phyloP scores from a whole-genome alignment of 2,888 invertebrate genomes.

The Melieria picta region DNA sequence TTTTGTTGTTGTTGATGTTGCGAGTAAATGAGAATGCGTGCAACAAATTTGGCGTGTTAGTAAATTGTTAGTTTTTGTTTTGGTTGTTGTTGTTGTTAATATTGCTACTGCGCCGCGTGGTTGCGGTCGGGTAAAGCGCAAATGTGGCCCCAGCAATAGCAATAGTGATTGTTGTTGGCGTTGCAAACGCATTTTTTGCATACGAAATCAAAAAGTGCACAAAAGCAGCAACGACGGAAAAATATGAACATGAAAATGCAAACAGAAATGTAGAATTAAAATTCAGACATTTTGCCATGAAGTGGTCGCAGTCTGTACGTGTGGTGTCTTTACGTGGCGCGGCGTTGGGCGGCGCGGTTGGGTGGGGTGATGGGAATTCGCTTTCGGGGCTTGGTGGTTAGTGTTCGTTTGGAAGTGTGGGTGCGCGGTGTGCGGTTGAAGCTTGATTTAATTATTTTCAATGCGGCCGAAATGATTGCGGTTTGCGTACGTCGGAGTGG shows the following conservation, averaged over 20 bases:
- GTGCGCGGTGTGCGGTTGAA: too few species aligned
- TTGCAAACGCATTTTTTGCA: background rate
- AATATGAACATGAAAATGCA: background rate
- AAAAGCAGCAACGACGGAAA: background rate
- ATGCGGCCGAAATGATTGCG: too few species aligned
- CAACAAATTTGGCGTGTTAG: background rate
- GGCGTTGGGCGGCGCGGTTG: too few species aligned
- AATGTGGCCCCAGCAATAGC: background rate
- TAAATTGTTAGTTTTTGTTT: background rate
- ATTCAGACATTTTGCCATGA: background rate
- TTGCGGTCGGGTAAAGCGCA: background rate
- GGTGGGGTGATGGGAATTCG: too few species aligned
- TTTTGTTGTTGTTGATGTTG: slow-evolving; percentile 31
- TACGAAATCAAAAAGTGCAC: background rate
- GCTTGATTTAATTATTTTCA: too few species aligned
- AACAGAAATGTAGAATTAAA: background rate
- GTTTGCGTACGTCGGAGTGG: too few species aligned
- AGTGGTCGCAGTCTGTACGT: background rate
- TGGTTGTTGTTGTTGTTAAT: too few species aligned
- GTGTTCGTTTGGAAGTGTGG: background rate
- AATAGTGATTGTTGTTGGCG: background rate
- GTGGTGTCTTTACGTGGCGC: too few species aligned
- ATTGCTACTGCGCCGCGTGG: background rate
- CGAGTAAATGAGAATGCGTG: slow-evolving; percentile 28
- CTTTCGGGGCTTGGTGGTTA: background rate